Evolutionary conservation across 2,888 invertebrate genomes (phyloP).

Genomic region (Melinaea menophilus): DNA sequence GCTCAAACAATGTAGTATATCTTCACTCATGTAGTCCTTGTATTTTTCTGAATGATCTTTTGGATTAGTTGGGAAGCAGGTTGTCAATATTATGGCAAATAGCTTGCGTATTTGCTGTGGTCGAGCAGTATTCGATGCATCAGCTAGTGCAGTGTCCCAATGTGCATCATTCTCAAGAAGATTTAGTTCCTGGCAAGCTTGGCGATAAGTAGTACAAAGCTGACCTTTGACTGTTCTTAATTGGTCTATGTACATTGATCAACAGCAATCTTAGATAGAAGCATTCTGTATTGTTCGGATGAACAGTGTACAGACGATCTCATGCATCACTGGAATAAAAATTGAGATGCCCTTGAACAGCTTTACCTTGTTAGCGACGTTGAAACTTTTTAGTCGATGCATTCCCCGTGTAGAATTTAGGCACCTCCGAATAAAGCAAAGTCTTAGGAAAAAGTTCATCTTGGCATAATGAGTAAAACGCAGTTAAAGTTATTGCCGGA

Average conservation of each 20-base stretch:
- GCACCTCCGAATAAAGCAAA: too few relatives aligned
- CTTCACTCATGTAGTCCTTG: too few relatives aligned
- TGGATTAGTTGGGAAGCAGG: neutral
- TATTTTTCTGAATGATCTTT: too few relatives aligned
- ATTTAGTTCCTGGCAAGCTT: constrained; percentile 25
- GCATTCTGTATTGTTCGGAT: constrained; percentile 23
- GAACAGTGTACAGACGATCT: constrained; percentile 10
- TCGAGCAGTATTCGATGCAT: constrained; percentile 23
- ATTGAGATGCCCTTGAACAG: too few relatives aligned
- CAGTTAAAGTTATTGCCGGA: too few relatives aligned
- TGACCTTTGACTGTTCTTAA: constrained; percentile 20
- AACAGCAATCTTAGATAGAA: constrained; percentile 19
- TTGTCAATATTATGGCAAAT: constrained; percentile 22
- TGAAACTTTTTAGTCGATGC: too few relatives aligned
- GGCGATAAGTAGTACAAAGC: constrained; percentile 24
- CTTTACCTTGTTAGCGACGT: too few relatives aligned
- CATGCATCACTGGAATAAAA: too few relatives aligned
- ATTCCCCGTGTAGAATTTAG: too few relatives aligned
- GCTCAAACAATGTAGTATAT: too few relatives aligned
- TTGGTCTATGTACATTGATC: neutral
- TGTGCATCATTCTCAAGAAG: constrained; percentile 26
- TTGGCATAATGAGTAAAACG: too few relatives aligned
- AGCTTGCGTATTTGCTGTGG: constrained; percentile 38
- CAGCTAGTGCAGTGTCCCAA: constrained; percentile 22
- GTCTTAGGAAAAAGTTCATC: too few relatives aligned